Evolutionary conservation across 64 coral and sea anemone species (phyloP), one percentile per base, ranked within the genome.

Genomic region (Cladopsammia gracilis): DNA sequence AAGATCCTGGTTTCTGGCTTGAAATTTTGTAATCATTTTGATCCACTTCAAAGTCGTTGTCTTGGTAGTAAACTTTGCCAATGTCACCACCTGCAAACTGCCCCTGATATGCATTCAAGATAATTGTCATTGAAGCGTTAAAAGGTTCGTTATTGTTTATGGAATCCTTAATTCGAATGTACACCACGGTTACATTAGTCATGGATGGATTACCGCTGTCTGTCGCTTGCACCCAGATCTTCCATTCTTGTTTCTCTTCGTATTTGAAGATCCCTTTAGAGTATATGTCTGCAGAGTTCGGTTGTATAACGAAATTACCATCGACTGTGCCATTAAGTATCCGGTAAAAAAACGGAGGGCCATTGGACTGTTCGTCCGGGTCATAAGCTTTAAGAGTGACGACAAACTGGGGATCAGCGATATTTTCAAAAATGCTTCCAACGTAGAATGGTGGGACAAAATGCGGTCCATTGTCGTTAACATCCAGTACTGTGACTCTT

Each of bases 381-480:
- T 98, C 96, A 25, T 60, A 64, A 1, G 89, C 96, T 42, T 47
- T 94, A 16, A 98, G 19, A 6, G 92, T 94, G 3, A 89, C 73
- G 10, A 98, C 96, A 65, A 71, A 81, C 18, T 98, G 96, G 12
- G 93, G 58, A 56, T n/a, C n/a, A n/a, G 90, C 60, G 2, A 98
- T 3, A 56, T 91, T 98, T 72, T 98, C 96, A 14, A 43, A 86
- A 10, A 98, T 79, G 15, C 53, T 70, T 59, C 86, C 92, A 25
- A 53, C 70, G 67, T 76, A 91, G 18, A 94, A 87, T 52, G 92
- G 56, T 7, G 88, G 96, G n/a, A 77, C 62, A 64, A 98, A 98
- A 4, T 86, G 52, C 25, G 92, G 96, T 8, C 92, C 92, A 58
- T 98, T 98, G 62, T 98, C 96, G 61, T 98, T 98, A 23, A 94